These are phyloP conservation scores for Brevimyrus niger DNA, from an alignment of 2,113 vertebrate genomes.

Conservation along the genomic window DNA sequence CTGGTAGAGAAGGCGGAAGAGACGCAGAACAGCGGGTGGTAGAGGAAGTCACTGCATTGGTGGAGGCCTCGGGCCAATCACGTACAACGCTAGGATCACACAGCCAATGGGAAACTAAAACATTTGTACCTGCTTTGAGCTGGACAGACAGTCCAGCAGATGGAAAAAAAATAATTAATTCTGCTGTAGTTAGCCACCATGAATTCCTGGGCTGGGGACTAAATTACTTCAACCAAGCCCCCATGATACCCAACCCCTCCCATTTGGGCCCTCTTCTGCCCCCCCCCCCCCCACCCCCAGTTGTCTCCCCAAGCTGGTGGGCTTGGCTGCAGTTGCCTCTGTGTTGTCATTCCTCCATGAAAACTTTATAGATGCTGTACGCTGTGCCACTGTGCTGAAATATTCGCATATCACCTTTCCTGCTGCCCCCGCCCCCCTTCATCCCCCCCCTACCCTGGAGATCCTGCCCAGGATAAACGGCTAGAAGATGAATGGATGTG, in stretches of 20 bases:
- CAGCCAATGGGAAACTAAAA: neutral
- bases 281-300: neutral
- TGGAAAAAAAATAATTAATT: neutral
- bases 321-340: neutral
- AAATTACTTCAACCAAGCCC: neutral
- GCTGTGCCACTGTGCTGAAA: neutral
- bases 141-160: neutral
- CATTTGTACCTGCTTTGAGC: neutral
- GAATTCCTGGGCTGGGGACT: neutral
- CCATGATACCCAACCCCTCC: neutral
- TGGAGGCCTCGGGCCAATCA: neutral
- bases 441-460: neutral
- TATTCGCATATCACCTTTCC: neutral
- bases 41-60: constrained; percentile 6
- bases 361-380: neutral
- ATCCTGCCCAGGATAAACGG: neutral
- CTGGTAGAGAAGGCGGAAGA: constrained; percentile 22
- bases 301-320: neutral
- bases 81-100: neutral
- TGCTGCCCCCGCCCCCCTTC: neutral
- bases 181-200: neutral
- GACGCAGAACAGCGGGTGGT: neutral
- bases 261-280: neutral
- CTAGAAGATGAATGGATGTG: neutral
- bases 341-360: neutral